These are phyloP conservation scores for Pachymerium ferrugineum DNA, from an alignment of 2,888 invertebrate genomes.

Conservation along the genomic window DNA sequence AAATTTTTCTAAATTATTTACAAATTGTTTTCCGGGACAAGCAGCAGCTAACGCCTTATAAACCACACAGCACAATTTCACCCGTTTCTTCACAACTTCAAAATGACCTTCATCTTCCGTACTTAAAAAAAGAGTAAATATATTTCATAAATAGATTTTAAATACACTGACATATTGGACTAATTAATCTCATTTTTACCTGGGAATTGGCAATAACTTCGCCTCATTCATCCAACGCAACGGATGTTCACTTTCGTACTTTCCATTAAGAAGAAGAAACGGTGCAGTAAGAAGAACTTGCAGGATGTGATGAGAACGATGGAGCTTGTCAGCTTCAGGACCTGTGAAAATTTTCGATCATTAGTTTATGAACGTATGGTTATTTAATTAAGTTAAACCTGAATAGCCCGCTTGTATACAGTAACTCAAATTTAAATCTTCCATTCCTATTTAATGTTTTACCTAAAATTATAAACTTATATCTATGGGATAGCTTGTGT, in stretches of 20 bases:
- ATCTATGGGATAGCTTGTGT: too few relatives aligned
- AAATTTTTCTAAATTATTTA: too few relatives aligned
- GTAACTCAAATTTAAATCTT: too few relatives aligned
- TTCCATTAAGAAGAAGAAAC: not conserved
- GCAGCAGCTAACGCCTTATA: too few relatives aligned
- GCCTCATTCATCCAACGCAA: not conserved
- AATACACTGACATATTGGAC: not conserved
- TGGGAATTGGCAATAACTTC: not conserved
- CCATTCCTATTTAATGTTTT: too few relatives aligned
- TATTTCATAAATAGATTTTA: not conserved
- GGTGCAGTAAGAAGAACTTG: not conserved
- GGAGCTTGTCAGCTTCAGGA: not conserved
- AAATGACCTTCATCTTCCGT: not conserved
- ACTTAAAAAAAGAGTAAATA: not conserved
- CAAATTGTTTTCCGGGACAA: too few relatives aligned
- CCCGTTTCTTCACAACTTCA: not conserved
- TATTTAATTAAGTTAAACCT: too few relatives aligned
- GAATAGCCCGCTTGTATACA: too few relatives aligned
- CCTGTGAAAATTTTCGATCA: not conserved
- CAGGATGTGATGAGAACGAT: not conserved
- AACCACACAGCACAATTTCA: not conserved
- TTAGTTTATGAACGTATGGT: too few relatives aligned
- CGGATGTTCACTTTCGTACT: not conserved
- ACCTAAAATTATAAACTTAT: too few relatives aligned
- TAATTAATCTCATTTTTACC: not conserved